Percentiles rank a stretch among this genome's conserved stretches.
These are phyloP conservation scores for Ranitomeya imitator DNA, from an alignment of 2,113 vertebrate genomes.

Conservation along the genomic window DNA sequence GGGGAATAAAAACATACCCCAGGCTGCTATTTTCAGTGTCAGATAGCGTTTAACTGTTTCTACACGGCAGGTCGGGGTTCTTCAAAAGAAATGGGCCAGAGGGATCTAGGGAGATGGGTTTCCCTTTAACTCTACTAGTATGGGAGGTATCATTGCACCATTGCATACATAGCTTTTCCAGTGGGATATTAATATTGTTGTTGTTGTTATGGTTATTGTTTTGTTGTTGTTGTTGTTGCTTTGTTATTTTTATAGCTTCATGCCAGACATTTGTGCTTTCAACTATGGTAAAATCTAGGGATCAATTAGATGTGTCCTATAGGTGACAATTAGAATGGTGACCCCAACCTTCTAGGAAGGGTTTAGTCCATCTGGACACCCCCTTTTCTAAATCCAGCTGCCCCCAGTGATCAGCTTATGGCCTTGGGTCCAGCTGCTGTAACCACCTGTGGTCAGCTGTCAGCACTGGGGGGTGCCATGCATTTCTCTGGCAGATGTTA, in stretches of 20 bases:
- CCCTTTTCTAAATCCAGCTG: too few relatives aligned
- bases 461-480: too few relatives aligned
- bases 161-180: too few relatives aligned
- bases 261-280: background rate
- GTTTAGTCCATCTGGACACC: too few relatives aligned
- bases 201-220: too few relatives aligned
- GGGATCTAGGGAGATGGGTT: background rate
- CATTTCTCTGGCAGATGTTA: too few relatives aligned
- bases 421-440: too few relatives aligned
- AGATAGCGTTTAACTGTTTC: background rate
- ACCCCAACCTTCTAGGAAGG: background rate
- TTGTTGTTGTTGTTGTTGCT: background rate
- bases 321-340: background rate
- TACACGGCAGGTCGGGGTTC: background rate
- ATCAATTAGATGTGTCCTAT: background rate
- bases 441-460: too few relatives aligned
- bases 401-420: too few relatives aligned
- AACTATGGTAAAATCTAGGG: background rate
- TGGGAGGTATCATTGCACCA: too few relatives aligned
- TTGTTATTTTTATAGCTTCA: too few relatives aligned
- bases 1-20: conserved; percentile 14
- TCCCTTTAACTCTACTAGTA: background rate
- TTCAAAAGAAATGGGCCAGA: background rate
- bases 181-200: too few relatives aligned
- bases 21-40: background rate